Percentiles rank a stretch among this genome's conserved stretches.
phyloP scores from a whole-genome alignment of 2,888 invertebrate genomes.

The Apodemia zela region DNA sequence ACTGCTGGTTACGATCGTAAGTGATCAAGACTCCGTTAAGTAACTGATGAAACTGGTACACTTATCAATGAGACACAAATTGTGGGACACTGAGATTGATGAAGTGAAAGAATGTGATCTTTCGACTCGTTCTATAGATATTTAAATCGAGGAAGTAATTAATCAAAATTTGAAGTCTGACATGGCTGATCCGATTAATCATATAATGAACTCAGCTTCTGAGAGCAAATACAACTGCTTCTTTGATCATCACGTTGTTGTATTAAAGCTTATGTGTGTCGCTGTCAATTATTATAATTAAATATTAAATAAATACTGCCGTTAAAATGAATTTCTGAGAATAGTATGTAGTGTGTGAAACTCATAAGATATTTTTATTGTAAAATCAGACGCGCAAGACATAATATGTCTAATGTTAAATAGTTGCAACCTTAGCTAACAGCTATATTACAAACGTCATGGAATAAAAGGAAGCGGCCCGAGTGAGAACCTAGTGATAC shows the following conservation, averaged over 20 bases:
- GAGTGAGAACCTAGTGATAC: no score
- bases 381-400: no score
- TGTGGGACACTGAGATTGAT: constrained; percentile 11
- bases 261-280: neutral
- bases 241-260: neutral
- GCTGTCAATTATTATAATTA: neutral
- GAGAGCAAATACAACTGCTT: constrained; percentile 1
- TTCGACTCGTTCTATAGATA: neutral
- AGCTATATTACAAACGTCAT: no score
- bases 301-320: neutral
- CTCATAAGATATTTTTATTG: no score
- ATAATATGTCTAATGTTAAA: no score
- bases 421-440: no score
- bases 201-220: constrained; percentile 1
- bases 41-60: constrained; percentile 12
- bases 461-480: no score
- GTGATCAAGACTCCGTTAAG: constrained; percentile 8
- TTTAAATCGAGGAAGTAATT: constrained; percentile 1
- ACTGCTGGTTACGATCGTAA: neutral
- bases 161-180: constrained; percentile 7
- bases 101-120: constrained; percentile 1
- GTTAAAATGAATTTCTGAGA: neutral
- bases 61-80: constrained; percentile 9
- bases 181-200: constrained; percentile 8
- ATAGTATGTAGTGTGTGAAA: no score